Percentiles rank a stretch among this genome's conserved stretches.
phyloP scores from a whole-genome alignment of 2,797 vertebrate species.

The Hydrocynus forskahlii region DNA sequence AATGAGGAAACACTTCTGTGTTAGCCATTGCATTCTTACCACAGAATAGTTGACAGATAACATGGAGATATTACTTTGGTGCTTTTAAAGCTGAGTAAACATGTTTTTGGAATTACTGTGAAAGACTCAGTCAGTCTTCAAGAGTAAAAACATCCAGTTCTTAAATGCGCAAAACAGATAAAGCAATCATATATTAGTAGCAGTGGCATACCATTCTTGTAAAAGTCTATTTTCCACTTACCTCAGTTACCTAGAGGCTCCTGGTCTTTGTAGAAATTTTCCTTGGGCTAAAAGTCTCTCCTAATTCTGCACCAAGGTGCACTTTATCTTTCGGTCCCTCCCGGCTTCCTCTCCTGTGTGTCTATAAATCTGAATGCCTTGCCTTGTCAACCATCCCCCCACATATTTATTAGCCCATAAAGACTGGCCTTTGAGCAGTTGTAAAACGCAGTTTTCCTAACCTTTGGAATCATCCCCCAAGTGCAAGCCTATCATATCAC shows the following conservation, averaged over 20 bases:
- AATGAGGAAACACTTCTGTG: neutral
- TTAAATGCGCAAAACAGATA: neutral
- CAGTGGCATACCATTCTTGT: neutral
- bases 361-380: conserved; percentile 32
- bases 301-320: conserved; percentile 45
- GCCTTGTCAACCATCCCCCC: neutral
- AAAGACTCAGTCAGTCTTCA: no score
- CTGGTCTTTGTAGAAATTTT: conserved; percentile 50
- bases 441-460: conserved; percentile 48
- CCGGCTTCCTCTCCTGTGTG: conserved; percentile 3
- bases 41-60: neutral
- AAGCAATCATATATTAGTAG: neutral
- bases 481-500: conserved; percentile 22
- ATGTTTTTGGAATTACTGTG: neutral
- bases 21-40: neutral
- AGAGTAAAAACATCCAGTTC: neutral
- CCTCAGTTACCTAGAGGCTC: conserved; percentile 62
- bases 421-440: conserved; percentile 50
- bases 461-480: conserved; percentile 52
- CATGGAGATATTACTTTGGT: no score
- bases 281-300: conserved; percentile 47
- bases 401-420: conserved; percentile 54
- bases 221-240: conserved; percentile 60
- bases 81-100: no score
- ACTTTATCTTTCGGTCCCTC: conserved; percentile 29